Evolutionary conservation across 2,888 invertebrate species (phyloP), one percentile per base, ranked within the genome.

Genomic region (Marasmarcha lunaedactyla): DNA sequence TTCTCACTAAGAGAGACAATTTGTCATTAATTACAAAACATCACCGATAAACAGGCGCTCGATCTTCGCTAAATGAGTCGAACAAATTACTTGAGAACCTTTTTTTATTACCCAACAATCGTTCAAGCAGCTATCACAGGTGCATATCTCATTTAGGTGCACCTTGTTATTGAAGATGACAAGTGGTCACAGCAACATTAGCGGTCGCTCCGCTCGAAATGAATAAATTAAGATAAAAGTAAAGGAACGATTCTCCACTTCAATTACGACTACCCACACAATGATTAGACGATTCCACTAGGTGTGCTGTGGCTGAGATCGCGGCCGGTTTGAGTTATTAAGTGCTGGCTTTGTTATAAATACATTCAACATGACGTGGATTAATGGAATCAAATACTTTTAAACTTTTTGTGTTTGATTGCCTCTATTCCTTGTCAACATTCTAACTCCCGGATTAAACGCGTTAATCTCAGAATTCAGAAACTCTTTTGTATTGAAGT

Each of bases 151-250:
- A 59, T 62, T 59, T 57, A 59, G 55, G 49, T 48, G 55, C 59
- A 57, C 55, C 71, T 70, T 54, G 64, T 78, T 76, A 78, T 74
- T 70, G 67, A 67, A 72, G 62, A 62, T 74, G 77, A 78, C 78
- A 74, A 67, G 66, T 55, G 67, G 72, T 78, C 78, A 81, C 67
- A 78, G 77, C 77, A 78, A 70, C 72, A 73, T 77, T 73, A 77
- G 67, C 67, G 60, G 67, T 66, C 59, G 61, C 57, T 57, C 55
- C 57, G 57, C 57, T 71, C 55, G 50, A 62, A 74, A 70, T 69
- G 77, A 76, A 78, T 81, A 77, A 77, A 78, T 79, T 79, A 73
- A 78, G 79, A 78, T 79, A 78, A 76, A 74, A 72, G 64, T 63
- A 66, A 67, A 65, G 62, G 54, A 66, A 67, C 62, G 59, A 71